Conservation (phyloP, 1,140 invertebrate genomes). For the Pteromalus puparum region DNA sequence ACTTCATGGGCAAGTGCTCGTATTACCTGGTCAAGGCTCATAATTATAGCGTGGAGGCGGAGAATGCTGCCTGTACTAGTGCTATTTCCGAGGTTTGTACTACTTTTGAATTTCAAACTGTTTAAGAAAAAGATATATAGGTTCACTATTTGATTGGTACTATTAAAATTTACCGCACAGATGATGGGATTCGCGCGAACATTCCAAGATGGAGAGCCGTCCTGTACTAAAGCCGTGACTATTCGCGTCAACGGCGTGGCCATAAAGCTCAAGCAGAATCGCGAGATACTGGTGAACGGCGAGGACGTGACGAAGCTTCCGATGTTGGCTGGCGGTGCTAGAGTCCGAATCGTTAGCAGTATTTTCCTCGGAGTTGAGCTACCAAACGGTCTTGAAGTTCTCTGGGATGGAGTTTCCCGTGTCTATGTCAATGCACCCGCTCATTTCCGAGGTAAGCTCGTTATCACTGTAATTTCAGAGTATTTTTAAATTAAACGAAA, state of each 20-base stretch:
- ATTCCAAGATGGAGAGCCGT: slow-evolving; percentile 34
- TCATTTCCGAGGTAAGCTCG: slow-evolving; percentile 78
- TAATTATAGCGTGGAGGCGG: slow-evolving; percentile 85
- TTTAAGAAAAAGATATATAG: too few species aligned
- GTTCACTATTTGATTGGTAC: too few species aligned
- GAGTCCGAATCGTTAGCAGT: slow-evolving; percentile 76
- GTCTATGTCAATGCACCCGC: slow-evolving; percentile 89
- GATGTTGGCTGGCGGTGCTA: slow-evolving; percentile 5
- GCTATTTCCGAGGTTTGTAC: slow-evolving; percentile 81
- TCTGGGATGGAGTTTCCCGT: slow-evolving; percentile 89
- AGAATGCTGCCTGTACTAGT: slow-evolving; percentile 88
- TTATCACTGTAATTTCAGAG: slow-evolving; percentile 18
- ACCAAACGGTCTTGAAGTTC: slow-evolving; percentile 84
- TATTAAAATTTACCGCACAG: slow-evolving; percentile 64
- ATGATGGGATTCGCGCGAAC: slow-evolving; percentile 79
- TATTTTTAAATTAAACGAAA: too few species aligned
- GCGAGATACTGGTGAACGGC: slow-evolving; percentile 82
- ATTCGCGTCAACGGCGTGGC: slow-evolving; percentile 73
- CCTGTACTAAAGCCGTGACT: slow-evolving; percentile 87
- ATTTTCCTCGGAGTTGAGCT: slow-evolving; percentile 84
- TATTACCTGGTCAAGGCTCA: slow-evolving; percentile 85
- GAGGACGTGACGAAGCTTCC: slow-evolving; percentile 79
- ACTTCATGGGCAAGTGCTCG: slow-evolving; percentile 93
- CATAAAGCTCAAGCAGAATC: slow-evolving; percentile 84
- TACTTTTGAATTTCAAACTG: background rate